Evolutionary conservation across 2,888 invertebrate genomes (phyloP), one percentile per base, ranked within the genome.

Genomic region (Pristionchus arcanus): DNA sequence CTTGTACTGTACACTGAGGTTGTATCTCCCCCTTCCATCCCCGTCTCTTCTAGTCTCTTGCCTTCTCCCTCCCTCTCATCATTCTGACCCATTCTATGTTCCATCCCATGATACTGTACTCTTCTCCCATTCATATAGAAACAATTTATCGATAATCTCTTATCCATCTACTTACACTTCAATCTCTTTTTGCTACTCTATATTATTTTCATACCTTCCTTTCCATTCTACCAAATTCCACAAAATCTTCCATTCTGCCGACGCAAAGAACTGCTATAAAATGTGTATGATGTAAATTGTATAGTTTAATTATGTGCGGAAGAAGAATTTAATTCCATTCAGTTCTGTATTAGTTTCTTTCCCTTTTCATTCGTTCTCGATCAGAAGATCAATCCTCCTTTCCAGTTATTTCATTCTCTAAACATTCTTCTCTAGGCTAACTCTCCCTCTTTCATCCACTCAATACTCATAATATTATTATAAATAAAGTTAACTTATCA

Each of bases 1-100:
- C 77, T 77, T 77, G 77, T 74, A 74, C 74, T 74, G 74, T 77
- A 42, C 77, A 77, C 77, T 77, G 77, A 77, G 77, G 77, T 77
- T 77, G 77, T 77, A 77, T 77, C 37, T n/a, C 21, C 42, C 37
- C 68, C 25, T 11, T 42, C 42, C 42, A 77, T 77, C 77, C 77
- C 77, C 25, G 77, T 77, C n/a, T 42, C 37, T 21, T 63, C 77
- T 77, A 77, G 77, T 77, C 77, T 77, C 77, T 77, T 77, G 77
- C 77, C 77, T 63, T n/a, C 63, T 21, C 63, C 63, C 63, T 49
- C 42, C 42, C 42, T 25, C 21, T 77, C 71, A 15, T 42, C 42
- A 77, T 42, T 42, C 77, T 42, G 31, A 71, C 77, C 77, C 77
- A 77, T 77, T 19, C 77, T 42, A 42, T 77, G 37, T 11, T 42